Base-by-base conservation (phyloP, 2,888 invertebrate genomes). In the Cerastis leucographa region DNA sequence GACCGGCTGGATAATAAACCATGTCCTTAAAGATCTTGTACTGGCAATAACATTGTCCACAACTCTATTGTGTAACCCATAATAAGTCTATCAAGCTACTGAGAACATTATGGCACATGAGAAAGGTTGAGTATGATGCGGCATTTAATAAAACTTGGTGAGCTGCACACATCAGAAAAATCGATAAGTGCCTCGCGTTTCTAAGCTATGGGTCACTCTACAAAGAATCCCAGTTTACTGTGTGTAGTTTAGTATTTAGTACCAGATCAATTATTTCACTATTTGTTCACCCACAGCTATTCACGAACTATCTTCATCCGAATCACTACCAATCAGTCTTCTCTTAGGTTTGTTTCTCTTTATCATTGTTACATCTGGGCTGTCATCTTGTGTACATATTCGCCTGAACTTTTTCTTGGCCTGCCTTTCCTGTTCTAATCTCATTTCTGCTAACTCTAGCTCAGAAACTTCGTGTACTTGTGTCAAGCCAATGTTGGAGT, bases 401-500 rank as follows among this genome's bases (percentile, higher is more conserved):
- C 74, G 67, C 22, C 83, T 89, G 65, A 78, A 86, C 66, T 87
- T 91, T 79, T 89, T 94, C 81, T 90, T 93, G 0, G 80, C 67
- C 80, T 86, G 93, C 70, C 91, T 89, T 85, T 92, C 89, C 70
- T 92, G 82, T 91, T 95, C 91, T 92, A 97, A 94, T 59, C 97
- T 92, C 79, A 97, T 96, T 93, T 98, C 98, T 0, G 98, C 97
- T 68, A 97, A 90, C 90, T 98, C 98, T 80, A 98, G 92, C 81
- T 97, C 97, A 0, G 95, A 97, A 87, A 96, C 93, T 87, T 97
- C 96, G 66, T 94, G 93, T 0, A 87, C 94, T 93, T 95, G 95
- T 64, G 94, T 95, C 73, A 95, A 91, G 72, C 94, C 97, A 49
- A 97, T 97, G 88, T 97, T 97, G 40, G 97, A 97, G 71, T 97